Evolutionary conservation across 2,888 invertebrate genomes (phyloP), one percentile per base, ranked within the genome.

Genomic region (Monoplex corrugatus): DNA sequence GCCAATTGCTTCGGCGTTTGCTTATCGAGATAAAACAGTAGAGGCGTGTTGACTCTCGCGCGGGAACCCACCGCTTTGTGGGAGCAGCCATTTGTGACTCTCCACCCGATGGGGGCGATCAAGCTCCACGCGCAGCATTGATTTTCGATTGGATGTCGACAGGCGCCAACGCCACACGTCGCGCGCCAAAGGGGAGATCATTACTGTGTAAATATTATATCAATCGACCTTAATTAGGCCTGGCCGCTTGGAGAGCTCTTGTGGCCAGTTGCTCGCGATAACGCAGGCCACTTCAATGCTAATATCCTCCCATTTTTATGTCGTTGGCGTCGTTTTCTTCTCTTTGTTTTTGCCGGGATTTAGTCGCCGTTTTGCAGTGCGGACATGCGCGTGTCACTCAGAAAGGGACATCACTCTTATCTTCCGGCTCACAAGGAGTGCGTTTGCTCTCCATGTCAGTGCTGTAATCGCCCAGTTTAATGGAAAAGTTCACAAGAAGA

Each of bases 151-250:
- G 88, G 44, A 68, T 82, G 63, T 68, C 68, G 63, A 82, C 83
- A 83, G 63, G 44, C 50, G 88, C 57, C 63, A 63, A 45, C 83
- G 68, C 63, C 88, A 44, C 83, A 88, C 83, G 83, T 44, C n/a
- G 78, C 78, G 50, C 32, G 83, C 82, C 38, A 82, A 87, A 90
- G 86, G 85, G 88, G 88, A 84, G 91, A 91, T 91, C 91, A 91
- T 90, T 91, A 87, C 91, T 83, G 87, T 89, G 91, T 90, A 89
- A 91, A 91, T 91, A 90, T 91, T 91, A 89, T 90, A 89, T 90
- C 89, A 91, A 91, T 91, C 89, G 89, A 50, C 83, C 89, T 90
- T 91, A 91, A 91, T 91, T 91, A 91, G 91, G 75, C 86, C 28
- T 63, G 88, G 89, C 89, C 88, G 82, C 57, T 38, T 6, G 38